Evolutionary conservation across 2,113 vertebrate genomes (phyloP).

Genomic region (Passer domesticus): DNA sequence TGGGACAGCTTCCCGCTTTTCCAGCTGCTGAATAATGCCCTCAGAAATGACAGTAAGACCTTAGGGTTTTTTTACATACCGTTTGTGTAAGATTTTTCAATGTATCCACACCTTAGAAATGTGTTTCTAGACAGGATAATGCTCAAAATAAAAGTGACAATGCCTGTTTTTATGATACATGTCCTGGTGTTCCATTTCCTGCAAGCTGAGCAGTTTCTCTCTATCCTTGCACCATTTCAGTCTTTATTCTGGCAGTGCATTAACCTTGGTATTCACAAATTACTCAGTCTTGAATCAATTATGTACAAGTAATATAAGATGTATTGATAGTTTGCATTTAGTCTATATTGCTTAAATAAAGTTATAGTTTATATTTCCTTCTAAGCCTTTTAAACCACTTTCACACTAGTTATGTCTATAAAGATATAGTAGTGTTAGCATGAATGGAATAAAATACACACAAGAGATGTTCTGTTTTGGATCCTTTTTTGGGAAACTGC

Average conservation of each 20-base stretch:
- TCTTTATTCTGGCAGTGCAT: not conserved
- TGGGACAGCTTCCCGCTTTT: constrained; percentile 98
- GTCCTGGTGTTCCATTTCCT: not conserved
- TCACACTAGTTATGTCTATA: not conserved
- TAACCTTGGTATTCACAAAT: not conserved
- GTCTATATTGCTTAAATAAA: not conserved
- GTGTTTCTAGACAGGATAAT: not conserved
- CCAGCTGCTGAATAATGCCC: constrained; percentile 94
- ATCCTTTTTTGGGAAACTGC: not conserved
- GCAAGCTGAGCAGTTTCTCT: not conserved
- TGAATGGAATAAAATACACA: not conserved
- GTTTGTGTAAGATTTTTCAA: not conserved
- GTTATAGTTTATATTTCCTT: not conserved
- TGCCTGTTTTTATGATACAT: not conserved
- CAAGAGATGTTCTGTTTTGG: not conserved
- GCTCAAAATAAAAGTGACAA: not conserved
- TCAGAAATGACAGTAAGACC: constrained; percentile 87
- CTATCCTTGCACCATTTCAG: not conserved
- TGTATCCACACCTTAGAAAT: not conserved
- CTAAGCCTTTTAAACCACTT: not conserved
- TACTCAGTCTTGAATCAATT: not conserved
- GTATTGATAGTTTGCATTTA: not conserved
- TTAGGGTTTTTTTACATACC: not conserved
- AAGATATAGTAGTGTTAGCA: not conserved
- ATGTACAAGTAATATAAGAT: not conserved